phyloP scores from a whole-genome alignment of 2,888 invertebrate genomes.

The Leptopilina drosophilae region DNA sequence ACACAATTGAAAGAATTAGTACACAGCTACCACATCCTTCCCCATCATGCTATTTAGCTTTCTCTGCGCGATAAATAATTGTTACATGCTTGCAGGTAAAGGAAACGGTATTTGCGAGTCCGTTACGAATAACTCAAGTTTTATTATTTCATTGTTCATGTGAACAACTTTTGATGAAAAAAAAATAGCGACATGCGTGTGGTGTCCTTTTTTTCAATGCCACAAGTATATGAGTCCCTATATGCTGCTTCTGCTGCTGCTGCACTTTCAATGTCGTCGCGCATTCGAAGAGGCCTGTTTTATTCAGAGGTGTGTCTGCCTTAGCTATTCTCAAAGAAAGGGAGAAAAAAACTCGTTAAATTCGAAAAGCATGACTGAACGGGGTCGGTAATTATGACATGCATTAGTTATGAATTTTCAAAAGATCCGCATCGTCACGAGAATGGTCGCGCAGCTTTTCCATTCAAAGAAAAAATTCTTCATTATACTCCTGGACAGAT shows the following conservation, averaged over 20 bases:
- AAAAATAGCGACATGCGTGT: slow-evolving; percentile 14
- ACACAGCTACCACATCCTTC: no score
- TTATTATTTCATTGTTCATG: not conserved
- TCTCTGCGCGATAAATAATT: not conserved
- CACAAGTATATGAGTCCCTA: slow-evolving; percentile 19
- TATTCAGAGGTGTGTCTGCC: slow-evolving; percentile 68
- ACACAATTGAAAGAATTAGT: no score
- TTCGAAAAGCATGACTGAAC: slow-evolving; percentile 68
- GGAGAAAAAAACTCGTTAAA: slow-evolving; percentile 69
- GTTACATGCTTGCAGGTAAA: not conserved
- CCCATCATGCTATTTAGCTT: no score
- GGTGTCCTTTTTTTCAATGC: slow-evolving; percentile 26
- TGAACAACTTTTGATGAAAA: not conserved
- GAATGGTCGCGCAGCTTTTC: slow-evolving; percentile 50
- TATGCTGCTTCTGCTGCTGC: no score
- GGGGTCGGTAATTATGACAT: slow-evolving; percentile 70
- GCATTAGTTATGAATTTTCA: slow-evolving; percentile 70
- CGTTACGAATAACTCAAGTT: not conserved
- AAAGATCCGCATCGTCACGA: slow-evolving; percentile 58
- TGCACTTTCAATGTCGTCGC: slow-evolving; percentile 51
- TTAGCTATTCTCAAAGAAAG: slow-evolving; percentile 57
- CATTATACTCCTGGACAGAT: not conserved
- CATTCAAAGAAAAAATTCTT: slow-evolving; percentile 44
- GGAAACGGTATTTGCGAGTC: not conserved
- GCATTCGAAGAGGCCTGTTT: slow-evolving; percentile 64